Evolutionary conservation across 2,113 vertebrate genomes (phyloP), one percentile per base, ranked within the genome.

Genomic region (Uria lomvia): DNA sequence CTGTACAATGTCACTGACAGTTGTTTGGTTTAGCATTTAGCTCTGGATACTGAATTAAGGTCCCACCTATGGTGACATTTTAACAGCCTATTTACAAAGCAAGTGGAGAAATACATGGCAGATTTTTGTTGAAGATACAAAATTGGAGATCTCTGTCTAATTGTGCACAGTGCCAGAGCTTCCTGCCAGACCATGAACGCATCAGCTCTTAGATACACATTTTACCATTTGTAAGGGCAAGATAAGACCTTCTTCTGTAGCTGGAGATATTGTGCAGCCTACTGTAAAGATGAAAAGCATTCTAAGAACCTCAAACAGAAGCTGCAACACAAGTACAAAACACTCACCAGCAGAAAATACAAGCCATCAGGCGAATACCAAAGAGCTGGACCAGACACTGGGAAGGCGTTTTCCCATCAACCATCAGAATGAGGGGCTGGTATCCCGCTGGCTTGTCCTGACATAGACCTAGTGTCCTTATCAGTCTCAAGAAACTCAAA

Each of bases 241-340:
- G 91, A 82, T 92, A 95, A 96, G 81, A 85, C 56, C 70, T 85
- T 43, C 75, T 79, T 83, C 82, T 73, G 60, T 42, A 94, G 52
- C 1, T 86, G 47, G 82, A 93, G 90, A 83, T 56, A 85, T 5
- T 3, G 59, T 71, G 74, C 82, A 87, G 77, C 90, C 94, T 79
- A 56, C 53, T 71, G 75, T 70, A 70, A 93, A 83, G 90, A 93
- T 59, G 75, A 90, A 77, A 93, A 93, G 74, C n/a, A 55, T 45
- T 93, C 66, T 18, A n/a, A 88, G 50, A 92, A 79, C 62, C 93
- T 93, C 78, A 50, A 80, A 80, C 55, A 92, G 93, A 90, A 93
- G 88, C 73, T 67, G 59, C 55, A 66, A 92, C 40, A 52, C 55
- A 73, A 15, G 29, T 42, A 93, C 30, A 42, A 52, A 94, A 65